A percentile compares a stretch with the other conserved stretches of the same genome.
Conservation (phyloP, 2,797 vertebrate species). For the Schizothorax lantsangensis region DNA sequence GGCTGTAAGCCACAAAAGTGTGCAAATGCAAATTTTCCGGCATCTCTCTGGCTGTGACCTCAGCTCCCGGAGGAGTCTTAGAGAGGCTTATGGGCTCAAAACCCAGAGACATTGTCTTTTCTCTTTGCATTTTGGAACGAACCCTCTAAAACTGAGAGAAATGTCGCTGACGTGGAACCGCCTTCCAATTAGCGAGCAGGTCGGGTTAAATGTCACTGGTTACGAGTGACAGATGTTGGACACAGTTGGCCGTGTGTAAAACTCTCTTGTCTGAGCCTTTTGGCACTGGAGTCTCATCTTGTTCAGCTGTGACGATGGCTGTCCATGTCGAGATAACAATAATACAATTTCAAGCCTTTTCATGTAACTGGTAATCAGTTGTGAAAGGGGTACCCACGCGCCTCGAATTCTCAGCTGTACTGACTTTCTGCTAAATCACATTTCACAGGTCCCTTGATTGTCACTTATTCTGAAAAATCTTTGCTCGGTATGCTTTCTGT, state of each 20-base stretch:
- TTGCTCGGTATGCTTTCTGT: not conserved
- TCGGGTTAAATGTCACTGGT: slow-evolving; percentile 56
- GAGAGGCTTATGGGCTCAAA: slow-evolving; percentile 42
- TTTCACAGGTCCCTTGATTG: slow-evolving; percentile 35
- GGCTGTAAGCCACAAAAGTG: slow-evolving; percentile 60
- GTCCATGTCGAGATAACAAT: slow-evolving; percentile 34
- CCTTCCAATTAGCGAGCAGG: slow-evolving; percentile 20
- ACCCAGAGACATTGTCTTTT: slow-evolving; percentile 27
- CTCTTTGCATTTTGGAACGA: slow-evolving; percentile 20
- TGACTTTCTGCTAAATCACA: not conserved
- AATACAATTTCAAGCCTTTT: not conserved
- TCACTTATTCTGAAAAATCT: not conserved
- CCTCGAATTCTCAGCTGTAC: not conserved
- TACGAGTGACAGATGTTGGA: slow-evolving; percentile 43
- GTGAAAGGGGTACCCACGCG: not conserved
- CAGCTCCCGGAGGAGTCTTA: slow-evolving; percentile 16
- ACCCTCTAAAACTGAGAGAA: slow-evolving; percentile 18
- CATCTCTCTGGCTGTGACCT: slow-evolving; percentile 44
- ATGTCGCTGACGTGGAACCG: slow-evolving; percentile 42
- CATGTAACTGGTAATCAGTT: slow-evolving; percentile 28
- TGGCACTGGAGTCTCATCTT: slow-evolving; percentile 1
- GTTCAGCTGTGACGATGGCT: slow-evolving; percentile 2
- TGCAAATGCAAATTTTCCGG: slow-evolving; percentile 57
- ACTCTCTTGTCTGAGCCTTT: slow-evolving; percentile 6
- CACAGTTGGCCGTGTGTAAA: slow-evolving; percentile 8